Conservation (phyloP, 2,888 invertebrate genomes). For the Dermolepida albohirtum region DNA sequence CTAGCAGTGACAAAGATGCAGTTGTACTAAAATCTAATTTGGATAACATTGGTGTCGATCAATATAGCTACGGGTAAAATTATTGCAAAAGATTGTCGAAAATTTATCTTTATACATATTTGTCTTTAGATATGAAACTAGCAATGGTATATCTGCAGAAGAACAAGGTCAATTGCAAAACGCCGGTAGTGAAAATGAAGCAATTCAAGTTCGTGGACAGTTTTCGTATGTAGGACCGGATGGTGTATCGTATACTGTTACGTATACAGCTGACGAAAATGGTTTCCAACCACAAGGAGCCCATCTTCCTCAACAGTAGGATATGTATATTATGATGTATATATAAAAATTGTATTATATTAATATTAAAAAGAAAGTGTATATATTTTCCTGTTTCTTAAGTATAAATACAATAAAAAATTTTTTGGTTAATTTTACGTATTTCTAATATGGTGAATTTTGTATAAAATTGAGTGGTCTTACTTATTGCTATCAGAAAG, state of each 20-base stretch:
- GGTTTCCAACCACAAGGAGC: slow-evolving; percentile 70
- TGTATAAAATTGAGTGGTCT: no score
- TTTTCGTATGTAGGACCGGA: slow-evolving; percentile 73
- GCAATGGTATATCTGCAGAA: slow-evolving; percentile 72
- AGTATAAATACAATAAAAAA: no score
- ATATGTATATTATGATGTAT: not conserved
- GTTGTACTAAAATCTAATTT: slow-evolving; percentile 72
- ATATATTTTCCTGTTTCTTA: not conserved
- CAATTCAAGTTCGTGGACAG: slow-evolving; percentile 72
- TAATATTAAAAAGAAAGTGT: slow-evolving; percentile 2
- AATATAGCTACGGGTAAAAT: slow-evolving; percentile 58
- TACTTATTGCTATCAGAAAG: no score
- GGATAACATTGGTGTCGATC: slow-evolving; percentile 69
- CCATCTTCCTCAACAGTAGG: slow-evolving; percentile 61
- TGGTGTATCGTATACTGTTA: slow-evolving; percentile 73
- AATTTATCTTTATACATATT: not conserved
- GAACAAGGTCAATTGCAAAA: slow-evolving; percentile 73
- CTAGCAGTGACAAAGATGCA: slow-evolving; percentile 65
- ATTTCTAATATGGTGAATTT: no score
- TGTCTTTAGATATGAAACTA: slow-evolving; percentile 70
- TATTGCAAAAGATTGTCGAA: not conserved
- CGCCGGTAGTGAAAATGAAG: slow-evolving; percentile 73
- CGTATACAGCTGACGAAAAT: slow-evolving; percentile 72
- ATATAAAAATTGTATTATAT: not conserved
- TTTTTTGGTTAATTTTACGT: no score